Percentiles rank a stretch among this genome's conserved stretches.
These are phyloP conservation scores for Taurulus bubalis DNA, from an alignment of 2,113 vertebrate species.

Conservation along the genomic window DNA sequence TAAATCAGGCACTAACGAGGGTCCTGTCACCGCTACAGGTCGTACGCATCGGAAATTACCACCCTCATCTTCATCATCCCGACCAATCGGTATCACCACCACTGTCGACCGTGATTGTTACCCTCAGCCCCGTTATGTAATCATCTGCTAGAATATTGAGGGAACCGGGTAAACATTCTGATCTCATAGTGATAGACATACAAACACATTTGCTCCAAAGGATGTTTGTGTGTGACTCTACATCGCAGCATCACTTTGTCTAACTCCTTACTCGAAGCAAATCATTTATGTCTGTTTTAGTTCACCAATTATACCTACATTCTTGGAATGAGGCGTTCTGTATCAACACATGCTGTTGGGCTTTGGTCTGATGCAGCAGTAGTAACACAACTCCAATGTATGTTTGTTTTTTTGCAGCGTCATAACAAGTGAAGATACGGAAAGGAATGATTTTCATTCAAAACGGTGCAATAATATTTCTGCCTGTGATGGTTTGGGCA, in stretches of 20 bases:
- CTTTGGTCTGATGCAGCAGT: not conserved
- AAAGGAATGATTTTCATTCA: not conserved
- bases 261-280: not conserved
- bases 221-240: not conserved
- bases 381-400: not conserved
- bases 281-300: conserved; percentile 14
- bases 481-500: not conserved
- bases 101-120: not conserved
- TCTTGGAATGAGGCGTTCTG: conserved; percentile 2
- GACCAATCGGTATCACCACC: not conserved
- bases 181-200: not conserved
- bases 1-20: conserved; percentile 26
- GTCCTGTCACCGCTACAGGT: not conserved
- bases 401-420: not conserved
- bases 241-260: not conserved
- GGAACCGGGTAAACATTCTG: not conserved
- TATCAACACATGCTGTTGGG: not conserved
- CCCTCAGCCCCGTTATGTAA: not conserved
- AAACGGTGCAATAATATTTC: not conserved
- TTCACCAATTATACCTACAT: not conserved
- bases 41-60: not conserved
- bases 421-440: not conserved
- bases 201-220: not conserved
- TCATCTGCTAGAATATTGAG: not conserved
- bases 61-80: not conserved